phyloP scores from a whole-genome alignment of 2,797 vertebrate genomes.

The Pygocentrus nattereri region DNA sequence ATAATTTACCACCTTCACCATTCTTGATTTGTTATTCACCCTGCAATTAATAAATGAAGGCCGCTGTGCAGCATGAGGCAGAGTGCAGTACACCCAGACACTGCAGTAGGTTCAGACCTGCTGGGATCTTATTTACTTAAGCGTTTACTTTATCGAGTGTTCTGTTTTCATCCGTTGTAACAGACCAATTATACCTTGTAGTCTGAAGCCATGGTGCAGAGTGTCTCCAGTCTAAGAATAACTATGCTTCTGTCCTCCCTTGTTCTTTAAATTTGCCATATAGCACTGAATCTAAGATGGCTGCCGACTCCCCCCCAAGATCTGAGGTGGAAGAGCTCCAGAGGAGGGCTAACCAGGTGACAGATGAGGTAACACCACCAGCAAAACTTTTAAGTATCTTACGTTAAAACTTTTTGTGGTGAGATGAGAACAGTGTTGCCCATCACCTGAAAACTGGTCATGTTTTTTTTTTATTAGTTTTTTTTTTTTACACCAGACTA shows the following conservation, averaged over 20 bases:
- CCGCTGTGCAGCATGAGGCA: slow-evolving; percentile 19
- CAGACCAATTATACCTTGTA: slow-evolving; percentile 54
- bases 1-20: slow-evolving; percentile 24
- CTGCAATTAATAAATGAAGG: slow-evolving; percentile 55
- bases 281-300: slow-evolving; percentile 62
- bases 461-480: too few relatives aligned
- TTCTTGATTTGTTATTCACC: slow-evolving; percentile 41
- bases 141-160: not conserved
- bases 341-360: slow-evolving; percentile 79
- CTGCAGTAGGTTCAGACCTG: slow-evolving; percentile 29
- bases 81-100: slow-evolving; percentile 32
- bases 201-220: slow-evolving; percentile 28
- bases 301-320: slow-evolving; percentile 63
- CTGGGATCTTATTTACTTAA: slow-evolving; percentile 9
- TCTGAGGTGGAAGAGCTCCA: slow-evolving; percentile 77
- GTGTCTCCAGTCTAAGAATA: slow-evolving; percentile 52
- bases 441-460: not conserved
- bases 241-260: slow-evolving; percentile 33
- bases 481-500: too few relatives aligned
- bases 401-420: slow-evolving; percentile 1
- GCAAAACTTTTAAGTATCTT: not conserved
- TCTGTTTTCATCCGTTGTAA: slow-evolving; percentile 13
- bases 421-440: not conserved
- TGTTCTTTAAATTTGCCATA: slow-evolving; percentile 34
- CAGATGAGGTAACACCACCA: slow-evolving; percentile 78